Percentiles rank a stretch among this genome's conserved stretches.
These are phyloP conservation scores for Xylocampa areola DNA, from an alignment of 2,888 invertebrate species.

Conservation along the genomic window DNA sequence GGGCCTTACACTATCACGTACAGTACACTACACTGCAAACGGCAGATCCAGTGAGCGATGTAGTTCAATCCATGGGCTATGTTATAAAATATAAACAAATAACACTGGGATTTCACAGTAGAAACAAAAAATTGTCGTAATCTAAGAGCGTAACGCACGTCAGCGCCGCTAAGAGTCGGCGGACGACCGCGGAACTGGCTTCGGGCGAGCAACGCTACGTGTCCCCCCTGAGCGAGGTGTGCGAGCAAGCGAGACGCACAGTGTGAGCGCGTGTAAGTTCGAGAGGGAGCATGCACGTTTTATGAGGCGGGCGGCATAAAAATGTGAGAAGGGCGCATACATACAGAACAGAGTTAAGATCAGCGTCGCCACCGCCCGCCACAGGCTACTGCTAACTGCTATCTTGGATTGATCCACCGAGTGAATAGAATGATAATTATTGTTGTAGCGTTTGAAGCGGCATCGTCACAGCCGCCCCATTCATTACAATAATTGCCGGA, in stretches of 20 bases:
- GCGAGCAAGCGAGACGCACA: constrained; percentile 72
- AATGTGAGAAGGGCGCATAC: constrained; percentile 82
- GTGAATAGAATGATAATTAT: constrained; percentile 80
- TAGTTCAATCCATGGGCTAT: constrained; percentile 77
- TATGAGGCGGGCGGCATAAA: constrained; percentile 78
- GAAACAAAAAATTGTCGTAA: constrained; percentile 77
- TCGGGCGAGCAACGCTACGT: constrained; percentile 79
- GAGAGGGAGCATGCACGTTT: constrained; percentile 65
- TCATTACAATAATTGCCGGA: constrained; percentile 81
- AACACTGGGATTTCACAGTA: constrained; percentile 83
- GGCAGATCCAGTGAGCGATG: constrained; percentile 74
- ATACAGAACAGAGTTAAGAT: constrained; percentile 63
- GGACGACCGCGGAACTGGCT: constrained; percentile 84
- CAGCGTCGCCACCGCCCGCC: constrained; percentile 68
- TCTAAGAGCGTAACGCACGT: constrained; percentile 83
- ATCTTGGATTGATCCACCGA: constrained; percentile 79
- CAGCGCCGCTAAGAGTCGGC: constrained; percentile 88
- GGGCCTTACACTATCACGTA: constrained; percentile 76
- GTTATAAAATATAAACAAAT: constrained; percentile 85
- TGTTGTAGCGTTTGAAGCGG: constrained; percentile 71
- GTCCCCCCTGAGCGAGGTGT: constrained; percentile 76
- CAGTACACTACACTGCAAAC: constrained; percentile 77
- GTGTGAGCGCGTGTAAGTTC: constrained; percentile 23
- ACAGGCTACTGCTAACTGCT: too few species aligned
- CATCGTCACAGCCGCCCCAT: constrained; percentile 73